phyloP scores from a whole-genome alignment of 2,888 invertebrate genomes.

The Tachystola acroxantha region DNA sequence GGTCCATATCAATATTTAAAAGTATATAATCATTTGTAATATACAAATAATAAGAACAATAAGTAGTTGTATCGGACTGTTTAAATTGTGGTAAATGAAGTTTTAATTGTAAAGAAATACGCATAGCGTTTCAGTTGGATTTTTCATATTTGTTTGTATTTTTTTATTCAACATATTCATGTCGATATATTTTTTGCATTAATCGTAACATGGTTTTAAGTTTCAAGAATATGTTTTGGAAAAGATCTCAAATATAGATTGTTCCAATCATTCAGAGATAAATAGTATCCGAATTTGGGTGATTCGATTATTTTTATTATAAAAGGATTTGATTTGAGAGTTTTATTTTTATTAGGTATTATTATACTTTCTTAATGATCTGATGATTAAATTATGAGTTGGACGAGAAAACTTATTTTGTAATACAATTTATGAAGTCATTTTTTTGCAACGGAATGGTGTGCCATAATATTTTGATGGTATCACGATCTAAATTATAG shows the following conservation, averaged over 20 bases:
- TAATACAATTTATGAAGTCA: conserved; percentile 19
- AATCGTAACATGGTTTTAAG: too few relatives aligned
- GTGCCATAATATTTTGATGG: conserved; percentile 33
- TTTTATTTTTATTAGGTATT: conserved; percentile 3
- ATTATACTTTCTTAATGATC: conserved; percentile 26
- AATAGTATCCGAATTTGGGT: too few relatives aligned
- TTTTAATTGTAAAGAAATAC: conserved; percentile 28
- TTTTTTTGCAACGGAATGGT: conserved; percentile 17
- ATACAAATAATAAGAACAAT: conserved; percentile 65
- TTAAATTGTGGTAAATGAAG: conserved; percentile 23
- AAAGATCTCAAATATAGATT: neutral
- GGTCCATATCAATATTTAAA: conserved; percentile 77
- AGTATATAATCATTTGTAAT: conserved; percentile 71
- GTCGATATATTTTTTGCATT: too few relatives aligned
- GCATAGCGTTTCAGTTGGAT: conserved; percentile 62
- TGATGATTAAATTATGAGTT: conserved; percentile 20
- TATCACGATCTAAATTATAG: conserved; percentile 26
- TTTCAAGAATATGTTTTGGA: too few relatives aligned
- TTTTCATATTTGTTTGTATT: too few relatives aligned
- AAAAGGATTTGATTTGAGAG: conserved; percentile 6
- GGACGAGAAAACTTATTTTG: conserved; percentile 14
- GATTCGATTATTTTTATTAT: neutral
- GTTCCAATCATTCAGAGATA: neutral
- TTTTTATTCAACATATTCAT: too few relatives aligned
- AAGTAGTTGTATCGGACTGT: conserved; percentile 67